A percentile compares a stretch with the other conserved stretches of the same genome.
Conservation (phyloP, 2,797 vertebrate genomes). For the Galaxias olidus region DNA sequence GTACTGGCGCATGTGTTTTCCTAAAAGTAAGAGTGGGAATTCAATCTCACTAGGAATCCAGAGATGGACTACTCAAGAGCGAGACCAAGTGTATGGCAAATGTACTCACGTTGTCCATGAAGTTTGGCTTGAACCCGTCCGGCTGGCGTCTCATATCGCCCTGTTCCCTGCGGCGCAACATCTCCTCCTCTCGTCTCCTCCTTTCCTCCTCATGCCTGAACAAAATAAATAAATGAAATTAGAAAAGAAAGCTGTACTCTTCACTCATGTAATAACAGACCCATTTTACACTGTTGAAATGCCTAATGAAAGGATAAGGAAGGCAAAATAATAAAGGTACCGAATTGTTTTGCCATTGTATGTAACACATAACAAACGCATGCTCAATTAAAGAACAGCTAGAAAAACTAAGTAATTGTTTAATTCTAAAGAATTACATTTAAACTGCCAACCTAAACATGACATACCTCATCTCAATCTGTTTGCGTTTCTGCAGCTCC, state of each 20-base stretch:
- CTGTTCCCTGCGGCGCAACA: constrained; percentile 89
- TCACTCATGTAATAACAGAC: neutral
- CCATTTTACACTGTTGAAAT: too few species aligned
- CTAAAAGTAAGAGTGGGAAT: neutral
- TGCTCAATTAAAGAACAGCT: too few species aligned
- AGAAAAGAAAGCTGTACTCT: neutral
- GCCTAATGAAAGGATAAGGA: too few species aligned
- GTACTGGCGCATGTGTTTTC: too few species aligned
- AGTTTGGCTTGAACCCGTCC: constrained; percentile 90
- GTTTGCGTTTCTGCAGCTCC: constrained; percentile 94
- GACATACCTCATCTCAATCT: constrained; percentile 91
- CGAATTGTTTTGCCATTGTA: neutral
- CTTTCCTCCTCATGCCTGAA: constrained; percentile 94
- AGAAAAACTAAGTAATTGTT: too few species aligned
- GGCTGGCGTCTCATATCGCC: constrained; percentile 87
- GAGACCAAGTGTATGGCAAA: neutral
- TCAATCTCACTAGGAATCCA: neutral
- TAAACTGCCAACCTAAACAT: neutral
- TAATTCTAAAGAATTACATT: neutral
- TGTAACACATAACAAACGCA: too few species aligned
- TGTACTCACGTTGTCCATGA: constrained; percentile 91
- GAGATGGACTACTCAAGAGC: constrained; percentile 1
- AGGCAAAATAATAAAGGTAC: too few species aligned
- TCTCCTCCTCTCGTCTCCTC: constrained; percentile 89
- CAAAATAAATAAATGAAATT: neutral